phyloP scores from a whole-genome alignment of 2,888 invertebrate species.

The Rotaria magnacalcarata region DNA sequence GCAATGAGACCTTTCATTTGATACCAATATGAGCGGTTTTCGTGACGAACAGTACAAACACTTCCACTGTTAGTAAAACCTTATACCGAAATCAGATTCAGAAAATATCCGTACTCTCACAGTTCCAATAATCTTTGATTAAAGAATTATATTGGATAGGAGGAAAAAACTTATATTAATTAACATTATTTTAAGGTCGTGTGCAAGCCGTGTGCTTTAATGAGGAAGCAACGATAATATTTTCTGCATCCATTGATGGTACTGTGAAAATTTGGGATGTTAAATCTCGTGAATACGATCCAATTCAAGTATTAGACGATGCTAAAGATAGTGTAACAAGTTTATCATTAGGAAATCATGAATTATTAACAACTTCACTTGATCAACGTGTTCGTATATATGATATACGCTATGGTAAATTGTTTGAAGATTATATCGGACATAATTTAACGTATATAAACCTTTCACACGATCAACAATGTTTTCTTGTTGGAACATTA shows the following conservation, averaged over 20 bases:
- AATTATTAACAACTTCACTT: constrained; percentile 81
- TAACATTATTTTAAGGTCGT: constrained; percentile 62
- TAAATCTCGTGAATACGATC: constrained; percentile 66
- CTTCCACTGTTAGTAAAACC: too few species aligned
- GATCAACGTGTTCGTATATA: constrained; percentile 79
- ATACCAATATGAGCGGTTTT: too few species aligned
- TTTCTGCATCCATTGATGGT: constrained; percentile 90
- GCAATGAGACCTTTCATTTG: too few species aligned
- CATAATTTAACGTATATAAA: constrained; percentile 76
- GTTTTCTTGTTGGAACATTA: constrained; percentile 76
- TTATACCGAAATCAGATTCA: too few species aligned
- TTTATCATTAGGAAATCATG: constrained; percentile 73
- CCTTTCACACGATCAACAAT: constrained; percentile 86
- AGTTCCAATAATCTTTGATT: too few species aligned
- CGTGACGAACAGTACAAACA: too few species aligned
- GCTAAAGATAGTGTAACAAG: constrained; percentile 77
- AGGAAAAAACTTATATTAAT: too few species aligned
- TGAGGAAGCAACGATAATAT: constrained; percentile 83
- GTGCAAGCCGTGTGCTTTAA: constrained; percentile 83
- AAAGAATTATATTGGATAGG: too few species aligned
- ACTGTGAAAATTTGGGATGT: constrained; percentile 86
- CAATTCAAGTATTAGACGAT: constrained; percentile 78
- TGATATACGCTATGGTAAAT: constrained; percentile 79
- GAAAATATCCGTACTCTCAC: too few species aligned
- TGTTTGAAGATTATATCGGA: constrained; percentile 78